Evolutionary conservation across 2,888 invertebrate species (phyloP).

Genomic region (Ophion ventricosus): DNA sequence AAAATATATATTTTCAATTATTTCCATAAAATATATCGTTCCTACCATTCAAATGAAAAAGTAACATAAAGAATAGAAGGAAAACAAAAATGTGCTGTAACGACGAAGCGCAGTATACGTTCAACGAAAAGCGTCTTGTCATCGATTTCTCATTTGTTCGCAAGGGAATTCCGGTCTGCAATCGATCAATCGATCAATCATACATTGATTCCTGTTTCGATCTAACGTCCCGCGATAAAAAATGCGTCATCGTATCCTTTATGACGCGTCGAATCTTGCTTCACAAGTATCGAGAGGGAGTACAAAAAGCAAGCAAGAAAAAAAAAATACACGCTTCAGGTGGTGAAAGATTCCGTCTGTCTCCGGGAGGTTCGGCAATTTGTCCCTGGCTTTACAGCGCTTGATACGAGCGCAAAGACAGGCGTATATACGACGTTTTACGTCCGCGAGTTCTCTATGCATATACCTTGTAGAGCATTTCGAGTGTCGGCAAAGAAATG

Average conservation of each 20-base stretch:
- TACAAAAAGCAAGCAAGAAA: not conserved
- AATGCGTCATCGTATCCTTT: not conserved
- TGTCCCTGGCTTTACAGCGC: not conserved
- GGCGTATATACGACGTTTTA: not conserved
- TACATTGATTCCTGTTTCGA: not conserved
- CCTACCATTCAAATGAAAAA: too few relatives aligned
- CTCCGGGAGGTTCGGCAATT: not conserved
- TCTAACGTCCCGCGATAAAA: not conserved
- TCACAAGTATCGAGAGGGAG: not conserved
- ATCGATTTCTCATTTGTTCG: not conserved
- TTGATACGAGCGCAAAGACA: not conserved
- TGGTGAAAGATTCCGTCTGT: not conserved
- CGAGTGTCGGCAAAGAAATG: constrained; percentile 23
- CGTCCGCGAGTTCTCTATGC: not conserved
- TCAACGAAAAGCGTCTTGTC: not conserved
- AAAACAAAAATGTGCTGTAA: too few relatives aligned
- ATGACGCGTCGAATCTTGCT: not conserved
- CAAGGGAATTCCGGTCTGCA: not conserved
- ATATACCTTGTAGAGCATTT: not conserved
- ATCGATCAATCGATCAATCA: not conserved
- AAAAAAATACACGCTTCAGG: not conserved
- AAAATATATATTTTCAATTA: too few relatives aligned
- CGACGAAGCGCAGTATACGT: not conserved
- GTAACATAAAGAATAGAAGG: too few relatives aligned
- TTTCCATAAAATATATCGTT: too few relatives aligned